A percentile compares a stretch with the other conserved stretches of the same genome.
Evolutionary conservation across 2,888 invertebrate genomes (phyloP).

Genomic region (Agrilus mali): DNA sequence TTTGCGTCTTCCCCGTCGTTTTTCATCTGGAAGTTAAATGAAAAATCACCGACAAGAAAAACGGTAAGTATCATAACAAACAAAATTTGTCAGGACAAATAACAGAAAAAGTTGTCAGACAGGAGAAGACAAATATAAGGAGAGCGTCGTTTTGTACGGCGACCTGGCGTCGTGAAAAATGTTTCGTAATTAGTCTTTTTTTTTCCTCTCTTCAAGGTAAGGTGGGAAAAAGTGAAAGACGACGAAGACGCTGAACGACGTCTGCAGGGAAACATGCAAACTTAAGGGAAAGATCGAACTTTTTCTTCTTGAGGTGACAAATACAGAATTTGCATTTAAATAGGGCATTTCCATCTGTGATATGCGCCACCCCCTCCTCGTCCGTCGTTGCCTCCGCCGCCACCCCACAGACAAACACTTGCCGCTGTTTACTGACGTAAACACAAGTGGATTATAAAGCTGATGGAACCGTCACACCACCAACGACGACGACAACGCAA

Average conservation of each 20-base stretch:
- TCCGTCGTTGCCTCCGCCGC: slow-evolving; percentile 10
- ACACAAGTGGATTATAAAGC: slow-evolving; percentile 16
- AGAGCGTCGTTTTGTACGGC: slow-evolving; percentile 14
- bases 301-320: slow-evolving; percentile 42
- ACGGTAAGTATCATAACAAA: slow-evolving; percentile 11
- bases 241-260: slow-evolving; percentile 4
- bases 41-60: slow-evolving; percentile 8
- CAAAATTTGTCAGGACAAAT: slow-evolving; percentile 10
- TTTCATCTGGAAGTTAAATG: too few species aligned
- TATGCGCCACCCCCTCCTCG: slow-evolving; percentile 27
- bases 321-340: slow-evolving; percentile 57
- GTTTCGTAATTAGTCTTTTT: slow-evolving; percentile 27
- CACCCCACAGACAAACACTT: slow-evolving; percentile 26
- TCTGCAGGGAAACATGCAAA: slow-evolving; percentile 32
- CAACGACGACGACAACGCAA: too few species aligned
- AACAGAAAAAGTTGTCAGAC: slow-evolving; percentile 11
- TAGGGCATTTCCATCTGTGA: slow-evolving; percentile 53
- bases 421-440: slow-evolving; percentile 27
- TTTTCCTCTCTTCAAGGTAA: background rate
- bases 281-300: slow-evolving; percentile 33
- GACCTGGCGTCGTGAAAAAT: slow-evolving; percentile 25
- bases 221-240: background rate
- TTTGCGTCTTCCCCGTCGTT: too few species aligned
- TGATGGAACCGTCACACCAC: too few species aligned
- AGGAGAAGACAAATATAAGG: too few species aligned